Conservation (phyloP, 1,140 invertebrate genomes). For the Latrodectus geometricus region DNA sequence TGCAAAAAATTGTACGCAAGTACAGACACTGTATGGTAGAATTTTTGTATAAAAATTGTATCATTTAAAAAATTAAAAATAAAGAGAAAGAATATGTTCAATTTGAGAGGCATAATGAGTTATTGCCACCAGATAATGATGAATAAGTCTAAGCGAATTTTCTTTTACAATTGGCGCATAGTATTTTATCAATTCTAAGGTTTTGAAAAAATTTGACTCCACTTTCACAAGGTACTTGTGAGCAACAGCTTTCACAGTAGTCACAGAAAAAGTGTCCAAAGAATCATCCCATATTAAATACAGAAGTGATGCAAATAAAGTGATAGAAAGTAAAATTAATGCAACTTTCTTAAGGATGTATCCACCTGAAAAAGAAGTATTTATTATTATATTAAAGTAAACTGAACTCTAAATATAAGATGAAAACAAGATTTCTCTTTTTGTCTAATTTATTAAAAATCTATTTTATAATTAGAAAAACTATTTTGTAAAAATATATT, state of each 20-base stretch:
- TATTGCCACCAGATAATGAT: constrained; percentile 19
- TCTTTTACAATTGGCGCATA: constrained; percentile 11
- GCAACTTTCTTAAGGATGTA: neutral
- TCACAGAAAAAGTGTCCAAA: neutral
- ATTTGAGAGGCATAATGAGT: constrained; percentile 36
- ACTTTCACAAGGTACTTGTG: neutral
- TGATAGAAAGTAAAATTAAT: neutral
- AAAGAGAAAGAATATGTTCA: constrained; percentile 14
- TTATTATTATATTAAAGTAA: too few relatives aligned
- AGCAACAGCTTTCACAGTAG: neutral
- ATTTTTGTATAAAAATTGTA: too few relatives aligned
- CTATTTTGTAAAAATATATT: too few relatives aligned
- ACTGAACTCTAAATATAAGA: too few relatives aligned
- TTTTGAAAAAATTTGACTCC: neutral
- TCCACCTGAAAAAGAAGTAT: constrained; percentile 4
- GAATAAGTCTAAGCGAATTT: constrained; percentile 7
- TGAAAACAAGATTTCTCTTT: too few relatives aligned
- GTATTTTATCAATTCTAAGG: neutral
- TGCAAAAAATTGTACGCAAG: too few relatives aligned
- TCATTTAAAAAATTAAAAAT: neutral
- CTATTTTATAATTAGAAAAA: too few relatives aligned
- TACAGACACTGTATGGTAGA: too few relatives aligned
- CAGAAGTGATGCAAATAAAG: neutral
- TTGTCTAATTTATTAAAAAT: too few relatives aligned
- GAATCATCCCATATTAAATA: neutral